Conservation (phyloP, 2,113 vertebrate genomes). For the Chloroceryle aenea region DNA sequence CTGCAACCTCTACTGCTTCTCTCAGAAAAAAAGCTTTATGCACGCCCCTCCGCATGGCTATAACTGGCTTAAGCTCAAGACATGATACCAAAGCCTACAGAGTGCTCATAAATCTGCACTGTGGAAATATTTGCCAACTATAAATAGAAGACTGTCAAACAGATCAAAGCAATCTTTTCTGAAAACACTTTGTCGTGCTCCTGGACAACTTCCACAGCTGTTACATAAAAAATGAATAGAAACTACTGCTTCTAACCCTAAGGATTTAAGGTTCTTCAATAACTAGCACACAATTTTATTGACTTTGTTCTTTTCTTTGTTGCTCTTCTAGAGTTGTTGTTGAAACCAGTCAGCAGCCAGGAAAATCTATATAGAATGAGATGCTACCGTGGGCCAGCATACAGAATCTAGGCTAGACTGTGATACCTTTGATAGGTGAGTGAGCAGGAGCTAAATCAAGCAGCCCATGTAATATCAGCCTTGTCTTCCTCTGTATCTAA, state of each 20-base stretch:
- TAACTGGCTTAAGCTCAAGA: not conserved
- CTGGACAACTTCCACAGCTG: not conserved
- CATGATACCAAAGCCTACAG: not conserved
- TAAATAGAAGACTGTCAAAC: slow-evolving; percentile 41
- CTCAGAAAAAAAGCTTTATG: not conserved
- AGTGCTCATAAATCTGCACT: not conserved
- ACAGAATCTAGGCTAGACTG: not conserved
- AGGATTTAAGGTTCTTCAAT: slow-evolving; percentile 26
- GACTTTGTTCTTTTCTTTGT: not conserved
- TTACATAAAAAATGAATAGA: slow-evolving; percentile 14
- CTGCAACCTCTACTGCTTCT: not conserved
- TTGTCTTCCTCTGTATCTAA: not conserved
- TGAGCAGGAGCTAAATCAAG: slow-evolving; percentile 3
- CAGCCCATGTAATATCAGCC: not conserved
- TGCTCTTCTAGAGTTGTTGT: not conserved
- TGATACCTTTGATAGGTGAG: not conserved
- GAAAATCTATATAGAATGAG: slow-evolving; percentile 36
- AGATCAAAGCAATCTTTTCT: slow-evolving; percentile 32
- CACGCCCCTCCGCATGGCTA: not conserved
- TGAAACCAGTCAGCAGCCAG: slow-evolving; percentile 11
- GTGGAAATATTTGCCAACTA: slow-evolving; percentile 26
- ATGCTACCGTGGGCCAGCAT: not conserved
- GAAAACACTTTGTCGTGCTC: not conserved
- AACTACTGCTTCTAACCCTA: not conserved
- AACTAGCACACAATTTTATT: not conserved